Percentiles rank a stretch among this genome's conserved stretches.
These are phyloP conservation scores for Caenorhabditis wallacei DNA, from an alignment of 2,888 invertebrate genomes.

Conservation along the genomic window DNA sequence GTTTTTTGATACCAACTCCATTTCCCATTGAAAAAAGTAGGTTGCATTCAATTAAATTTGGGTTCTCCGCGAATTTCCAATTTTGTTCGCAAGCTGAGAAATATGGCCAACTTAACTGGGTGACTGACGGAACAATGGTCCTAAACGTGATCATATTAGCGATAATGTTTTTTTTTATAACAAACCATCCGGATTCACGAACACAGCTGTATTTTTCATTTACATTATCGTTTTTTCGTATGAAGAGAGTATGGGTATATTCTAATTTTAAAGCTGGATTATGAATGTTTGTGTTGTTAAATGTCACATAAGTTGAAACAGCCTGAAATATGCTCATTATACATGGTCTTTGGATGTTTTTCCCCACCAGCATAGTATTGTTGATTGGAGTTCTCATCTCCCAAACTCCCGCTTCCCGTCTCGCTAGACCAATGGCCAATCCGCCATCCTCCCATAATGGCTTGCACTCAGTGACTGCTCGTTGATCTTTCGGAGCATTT, in stretches of 20 bases:
- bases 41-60: slow-evolving; percentile 62
- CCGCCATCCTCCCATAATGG: slow-evolving; percentile 80
- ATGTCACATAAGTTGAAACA: slow-evolving; percentile 71
- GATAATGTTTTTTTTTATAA: background rate
- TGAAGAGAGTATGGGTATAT: slow-evolving; percentile 59
- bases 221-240: slow-evolving; percentile 19
- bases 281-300: slow-evolving; percentile 69
- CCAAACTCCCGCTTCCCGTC: slow-evolving; percentile 77
- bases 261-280: slow-evolving; percentile 57
- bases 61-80: slow-evolving; percentile 65
- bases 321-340: slow-evolving; percentile 56
- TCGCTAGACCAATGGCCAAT: slow-evolving; percentile 70
- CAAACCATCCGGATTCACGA: slow-evolving; percentile 50
- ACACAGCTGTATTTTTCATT: slow-evolving; percentile 53
- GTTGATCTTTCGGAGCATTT: slow-evolving; percentile 44
- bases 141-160: slow-evolving; percentile 37
- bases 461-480: slow-evolving; percentile 75
- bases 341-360: background rate
- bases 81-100: slow-evolving; percentile 68
- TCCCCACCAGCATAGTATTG: slow-evolving; percentile 62
- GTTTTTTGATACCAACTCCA: background rate
- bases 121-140: slow-evolving; percentile 64
- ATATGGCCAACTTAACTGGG: slow-evolving; percentile 63
- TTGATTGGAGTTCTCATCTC: slow-evolving; percentile 73
- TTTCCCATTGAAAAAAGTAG: slow-evolving; percentile 29